Percentiles rank a stretch among this genome's conserved stretches.
Evolutionary conservation across 1,140 invertebrate genomes (phyloP).

Genomic region (Drosophila obscura): DNA sequence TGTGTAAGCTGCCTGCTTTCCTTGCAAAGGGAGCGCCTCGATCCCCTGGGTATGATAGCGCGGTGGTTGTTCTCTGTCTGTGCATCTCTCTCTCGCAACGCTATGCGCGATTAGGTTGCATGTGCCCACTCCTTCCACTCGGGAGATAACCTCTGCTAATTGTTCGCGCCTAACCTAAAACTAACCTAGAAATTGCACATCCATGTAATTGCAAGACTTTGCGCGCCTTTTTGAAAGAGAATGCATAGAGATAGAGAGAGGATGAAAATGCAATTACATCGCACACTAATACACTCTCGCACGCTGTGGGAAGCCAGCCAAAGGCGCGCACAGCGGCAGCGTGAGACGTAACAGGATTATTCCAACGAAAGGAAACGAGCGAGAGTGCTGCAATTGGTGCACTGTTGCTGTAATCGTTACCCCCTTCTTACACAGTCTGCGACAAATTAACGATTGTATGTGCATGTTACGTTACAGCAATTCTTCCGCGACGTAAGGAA

Average conservation of each 20-base stretch:
- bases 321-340: slow-evolving; percentile 62
- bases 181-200: slow-evolving; percentile 68
- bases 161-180: slow-evolving; percentile 51
- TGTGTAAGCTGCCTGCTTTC: too few species aligned
- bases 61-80: slow-evolving; percentile 53
- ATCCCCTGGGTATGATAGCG: slow-evolving; percentile 7
- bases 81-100: slow-evolving; percentile 9
- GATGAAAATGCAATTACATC: slow-evolving; percentile 53
- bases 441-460: slow-evolving; percentile 7
- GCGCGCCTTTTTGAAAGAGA: slow-evolving; percentile 59
- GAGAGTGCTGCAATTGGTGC: slow-evolving; percentile 6
- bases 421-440: slow-evolving; percentile 10
- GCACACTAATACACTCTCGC: slow-evolving; percentile 21
- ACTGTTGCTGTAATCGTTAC: slow-evolving; percentile 26
- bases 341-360: slow-evolving; percentile 64
- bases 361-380: slow-evolving; percentile 23
- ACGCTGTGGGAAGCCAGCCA: slow-evolving; percentile 48
- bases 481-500: slow-evolving; percentile 63
- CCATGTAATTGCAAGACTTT: slow-evolving; percentile 16
- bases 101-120: slow-evolving; percentile 8
- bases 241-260: slow-evolving; percentile 10
- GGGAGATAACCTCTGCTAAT: slow-evolving; percentile 31
- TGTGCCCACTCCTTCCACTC: slow-evolving; percentile 3
- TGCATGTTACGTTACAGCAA: slow-evolving; percentile 34
- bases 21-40: too few species aligned